phyloP scores from a whole-genome alignment of 2,113 vertebrate species.

The Fregata magnificens region DNA sequence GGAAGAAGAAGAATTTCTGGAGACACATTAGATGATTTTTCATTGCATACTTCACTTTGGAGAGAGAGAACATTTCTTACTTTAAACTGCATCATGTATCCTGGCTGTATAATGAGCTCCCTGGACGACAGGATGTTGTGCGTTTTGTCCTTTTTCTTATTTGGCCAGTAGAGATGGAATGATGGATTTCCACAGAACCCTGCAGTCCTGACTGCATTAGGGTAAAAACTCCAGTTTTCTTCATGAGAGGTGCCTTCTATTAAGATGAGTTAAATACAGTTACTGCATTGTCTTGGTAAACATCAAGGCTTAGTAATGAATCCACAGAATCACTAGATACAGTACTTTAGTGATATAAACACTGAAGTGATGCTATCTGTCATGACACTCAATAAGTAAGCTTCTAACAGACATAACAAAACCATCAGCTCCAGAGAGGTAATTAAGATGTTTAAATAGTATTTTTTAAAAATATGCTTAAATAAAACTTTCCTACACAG shows the following conservation, averaged over 20 bases:
- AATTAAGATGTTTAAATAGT: not conserved
- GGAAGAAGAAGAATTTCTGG: not conserved
- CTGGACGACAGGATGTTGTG: slow-evolving; percentile 93
- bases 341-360: not conserved
- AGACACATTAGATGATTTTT: not conserved
- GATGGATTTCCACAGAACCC: slow-evolving; percentile 98
- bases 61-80: slow-evolving; percentile 71
- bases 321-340: not conserved
- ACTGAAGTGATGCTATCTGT: not conserved
- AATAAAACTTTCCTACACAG: not conserved
- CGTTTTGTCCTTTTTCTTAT: slow-evolving; percentile 94
- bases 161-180: slow-evolving; percentile 99
- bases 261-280: slow-evolving; percentile 35
- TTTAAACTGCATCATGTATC: slow-evolving; percentile 98
- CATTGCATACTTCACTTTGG: not conserved
- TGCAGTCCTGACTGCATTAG: slow-evolving; percentile 94
- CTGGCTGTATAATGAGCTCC: slow-evolving; percentile 96
- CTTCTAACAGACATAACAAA: not conserved
- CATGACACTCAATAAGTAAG: not conserved
- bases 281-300: not conserved
- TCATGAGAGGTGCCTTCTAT: slow-evolving; percentile 94
- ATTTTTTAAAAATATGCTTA: not conserved
- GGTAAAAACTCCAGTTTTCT: slow-evolving; percentile 99
- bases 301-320: not conserved
- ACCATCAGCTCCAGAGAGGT: not conserved